Conservation (phyloP, 2,888 invertebrate genomes). For the Blastobasis adustella region DNA sequence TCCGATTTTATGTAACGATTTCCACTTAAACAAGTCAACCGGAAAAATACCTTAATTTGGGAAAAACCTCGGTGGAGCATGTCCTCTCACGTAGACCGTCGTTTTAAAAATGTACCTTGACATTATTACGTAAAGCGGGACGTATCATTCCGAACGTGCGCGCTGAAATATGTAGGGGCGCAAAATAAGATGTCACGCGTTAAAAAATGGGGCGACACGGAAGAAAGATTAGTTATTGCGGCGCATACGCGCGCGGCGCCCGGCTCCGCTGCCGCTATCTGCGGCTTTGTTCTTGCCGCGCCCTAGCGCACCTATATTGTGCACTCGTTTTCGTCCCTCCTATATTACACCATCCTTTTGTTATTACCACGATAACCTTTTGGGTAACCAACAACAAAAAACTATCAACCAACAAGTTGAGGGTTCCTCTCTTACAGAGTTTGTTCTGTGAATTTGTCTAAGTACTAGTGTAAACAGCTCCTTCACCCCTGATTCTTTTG, state of each 20-base stretch:
- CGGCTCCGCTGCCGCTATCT: no score
- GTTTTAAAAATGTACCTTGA: conserved; percentile 20
- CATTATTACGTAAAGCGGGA: conserved; percentile 21
- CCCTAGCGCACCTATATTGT: no score
- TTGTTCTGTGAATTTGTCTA: conserved; percentile 41
- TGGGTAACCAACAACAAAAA: no score
- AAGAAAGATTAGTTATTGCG: conserved; percentile 50
- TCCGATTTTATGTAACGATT: conserved; percentile 35
- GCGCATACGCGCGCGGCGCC: conserved; percentile 16
- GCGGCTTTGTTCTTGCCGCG: no score
- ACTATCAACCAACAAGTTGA: no score
- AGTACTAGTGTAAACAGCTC: conserved; percentile 44
- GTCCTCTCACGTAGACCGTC: conserved; percentile 14
- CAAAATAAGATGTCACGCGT: conserved; percentile 52
- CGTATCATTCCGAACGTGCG: conserved; percentile 28
- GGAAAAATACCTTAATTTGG: conserved; percentile 22
- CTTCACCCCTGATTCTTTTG: conserved; percentile 52
- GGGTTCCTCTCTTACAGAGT: conserved; percentile 25
- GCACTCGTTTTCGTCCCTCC: no score
- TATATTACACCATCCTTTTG: no score
- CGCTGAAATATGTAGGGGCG: conserved; percentile 35
- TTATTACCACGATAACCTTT: no score
- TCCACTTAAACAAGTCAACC: conserved; percentile 27
- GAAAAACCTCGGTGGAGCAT: conserved; percentile 13
- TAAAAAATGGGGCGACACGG: conserved; percentile 42